These are phyloP conservation scores for Catocala sponsa DNA, from an alignment of 2,888 invertebrate genomes.

Conservation along the genomic window DNA sequence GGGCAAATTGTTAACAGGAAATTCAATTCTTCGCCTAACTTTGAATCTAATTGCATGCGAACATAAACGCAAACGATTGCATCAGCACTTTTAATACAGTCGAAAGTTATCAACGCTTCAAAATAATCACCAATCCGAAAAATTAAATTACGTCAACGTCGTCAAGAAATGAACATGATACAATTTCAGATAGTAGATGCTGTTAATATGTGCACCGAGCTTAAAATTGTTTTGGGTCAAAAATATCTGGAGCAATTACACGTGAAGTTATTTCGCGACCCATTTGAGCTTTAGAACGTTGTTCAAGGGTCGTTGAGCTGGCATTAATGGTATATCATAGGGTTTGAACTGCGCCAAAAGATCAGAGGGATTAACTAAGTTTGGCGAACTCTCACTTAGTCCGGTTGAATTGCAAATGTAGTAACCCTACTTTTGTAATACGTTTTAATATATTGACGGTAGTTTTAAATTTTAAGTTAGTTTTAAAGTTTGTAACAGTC, in stretches of 20 bases:
- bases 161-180: constrained; percentile 31
- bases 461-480: not conserved
- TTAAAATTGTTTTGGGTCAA: constrained; percentile 39
- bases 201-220: constrained; percentile 24
- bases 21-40: no score
- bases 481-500: no score
- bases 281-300: constrained; percentile 56
- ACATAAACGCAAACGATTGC: no score
- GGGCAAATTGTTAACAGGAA: no score
- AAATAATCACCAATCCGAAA: not conserved
- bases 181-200: constrained; percentile 43
- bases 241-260: constrained; percentile 53
- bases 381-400: constrained; percentile 12
- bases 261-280: constrained; percentile 60
- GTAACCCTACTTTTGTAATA: not conserved
- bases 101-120: no score
- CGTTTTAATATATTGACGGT: constrained; percentile 3
- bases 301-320: constrained; percentile 52
- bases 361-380: constrained; percentile 42
- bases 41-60: no score
- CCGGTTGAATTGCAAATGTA: constrained; percentile 1
- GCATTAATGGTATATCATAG: constrained; percentile 42
- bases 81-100: no score
- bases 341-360: constrained; percentile 29
- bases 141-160: constrained; percentile 11